These are phyloP conservation scores for Paguma larvata DNA, from an alignment of 2,797 vertebrate species.

Conservation along the genomic window DNA sequence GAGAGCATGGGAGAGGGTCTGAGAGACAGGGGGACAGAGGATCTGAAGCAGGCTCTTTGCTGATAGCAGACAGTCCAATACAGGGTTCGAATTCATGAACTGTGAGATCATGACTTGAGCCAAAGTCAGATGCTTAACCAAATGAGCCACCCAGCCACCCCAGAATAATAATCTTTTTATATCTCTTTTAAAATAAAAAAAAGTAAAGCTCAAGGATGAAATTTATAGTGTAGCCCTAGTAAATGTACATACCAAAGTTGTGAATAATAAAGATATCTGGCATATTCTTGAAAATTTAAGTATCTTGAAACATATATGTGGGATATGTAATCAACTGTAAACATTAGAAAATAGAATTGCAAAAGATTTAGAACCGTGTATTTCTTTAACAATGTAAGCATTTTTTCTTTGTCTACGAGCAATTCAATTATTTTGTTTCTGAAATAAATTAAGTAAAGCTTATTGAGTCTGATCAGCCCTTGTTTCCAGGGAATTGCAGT, in stretches of 20 bases:
- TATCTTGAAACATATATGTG: not conserved
- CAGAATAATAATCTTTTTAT: not conserved
- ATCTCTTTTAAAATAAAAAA: not conserved
- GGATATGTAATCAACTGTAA: not conserved
- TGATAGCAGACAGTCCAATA: too few species aligned
- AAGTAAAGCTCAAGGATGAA: not conserved
- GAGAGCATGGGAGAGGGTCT: too few species aligned
- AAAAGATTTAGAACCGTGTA: slow-evolving; percentile 70
- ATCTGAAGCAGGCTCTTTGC: too few species aligned
- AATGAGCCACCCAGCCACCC: too few species aligned
- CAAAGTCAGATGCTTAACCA: too few species aligned
- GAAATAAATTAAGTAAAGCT: slow-evolving; percentile 90
- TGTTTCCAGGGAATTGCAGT: slow-evolving; percentile 89
- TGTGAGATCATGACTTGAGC: too few species aligned
- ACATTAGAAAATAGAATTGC: slow-evolving; percentile 66
- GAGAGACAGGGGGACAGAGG: too few species aligned
- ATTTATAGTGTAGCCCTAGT: not conserved
- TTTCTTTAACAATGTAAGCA: slow-evolving; percentile 82
- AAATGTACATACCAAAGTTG: not conserved
- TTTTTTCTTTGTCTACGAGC: slow-evolving; percentile 84
- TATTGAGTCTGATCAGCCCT: slow-evolving; percentile 87
- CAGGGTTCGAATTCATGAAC: too few species aligned
- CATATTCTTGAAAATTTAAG: not conserved
- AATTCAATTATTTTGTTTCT: slow-evolving; percentile 90
- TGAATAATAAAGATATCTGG: not conserved